Evolutionary conservation across 2,113 vertebrate species (phyloP).

Genomic region (Thamnaconus septentrionalis): DNA sequence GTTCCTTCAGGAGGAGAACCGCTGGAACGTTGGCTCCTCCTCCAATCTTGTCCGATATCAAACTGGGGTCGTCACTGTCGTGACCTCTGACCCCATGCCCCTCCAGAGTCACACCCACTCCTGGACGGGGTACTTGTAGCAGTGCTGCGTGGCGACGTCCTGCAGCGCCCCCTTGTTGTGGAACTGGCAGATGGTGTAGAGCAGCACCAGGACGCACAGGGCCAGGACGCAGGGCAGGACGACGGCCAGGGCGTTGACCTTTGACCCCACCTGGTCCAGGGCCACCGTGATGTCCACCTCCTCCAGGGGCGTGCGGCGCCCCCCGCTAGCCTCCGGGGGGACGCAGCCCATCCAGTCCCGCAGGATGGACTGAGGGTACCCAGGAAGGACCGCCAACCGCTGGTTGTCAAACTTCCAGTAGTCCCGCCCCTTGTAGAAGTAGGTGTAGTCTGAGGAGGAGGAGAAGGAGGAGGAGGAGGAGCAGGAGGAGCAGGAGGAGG

Average conservation of each 20-base stretch:
- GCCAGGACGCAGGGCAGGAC: constrained; percentile 97
- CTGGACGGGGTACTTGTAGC: constrained; percentile 97
- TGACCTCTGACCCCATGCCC: constrained; percentile 16
- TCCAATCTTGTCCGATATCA: background rate
- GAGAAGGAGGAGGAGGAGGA: constrained; percentile 3
- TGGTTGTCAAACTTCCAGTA: constrained; percentile 99
- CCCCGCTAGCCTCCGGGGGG: constrained; percentile 72
- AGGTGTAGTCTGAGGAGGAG: constrained; percentile 88
- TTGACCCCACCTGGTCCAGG: constrained; percentile 91
- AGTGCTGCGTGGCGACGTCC: constrained; percentile 79
- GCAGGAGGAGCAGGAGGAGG: background rate
- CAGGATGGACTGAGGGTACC: constrained; percentile 94
- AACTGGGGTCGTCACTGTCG: background rate
- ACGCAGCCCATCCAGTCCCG: constrained; percentile 98
- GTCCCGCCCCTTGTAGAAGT: constrained; percentile 98
- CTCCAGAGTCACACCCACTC: constrained; percentile 95
- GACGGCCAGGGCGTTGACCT: constrained; percentile 95
- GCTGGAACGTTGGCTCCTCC: no score
- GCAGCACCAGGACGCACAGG: constrained; percentile 95
- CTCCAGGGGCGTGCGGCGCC: constrained; percentile 86
- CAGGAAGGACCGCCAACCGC: constrained; percentile 91
- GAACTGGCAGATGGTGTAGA: constrained; percentile 98
- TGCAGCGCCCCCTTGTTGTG: constrained; percentile 97
- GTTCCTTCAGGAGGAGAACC: no score
- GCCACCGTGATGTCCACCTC: constrained; percentile 98